Evolutionary conservation across 92 coral and sea anemone genomes (phyloP).

Genomic region (Parazoanthus atlanticus): DNA sequence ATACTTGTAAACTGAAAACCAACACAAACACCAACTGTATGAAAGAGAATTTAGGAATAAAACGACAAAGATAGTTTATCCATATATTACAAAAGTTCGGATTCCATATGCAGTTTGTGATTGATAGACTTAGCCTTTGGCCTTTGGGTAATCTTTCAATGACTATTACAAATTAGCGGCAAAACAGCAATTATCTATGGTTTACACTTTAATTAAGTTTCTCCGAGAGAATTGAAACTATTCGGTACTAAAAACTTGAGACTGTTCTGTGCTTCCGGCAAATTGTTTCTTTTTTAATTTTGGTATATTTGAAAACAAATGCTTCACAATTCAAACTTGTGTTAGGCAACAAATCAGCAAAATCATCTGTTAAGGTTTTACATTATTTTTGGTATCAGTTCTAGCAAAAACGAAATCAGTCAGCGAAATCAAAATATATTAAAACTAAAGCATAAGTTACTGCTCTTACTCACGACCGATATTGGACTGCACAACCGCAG

Average conservation of each 20-base stretch:
- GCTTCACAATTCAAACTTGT: too few relatives aligned
- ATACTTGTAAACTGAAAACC: background rate
- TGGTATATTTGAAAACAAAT: too few relatives aligned
- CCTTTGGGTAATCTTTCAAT: background rate
- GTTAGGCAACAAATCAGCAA: too few relatives aligned
- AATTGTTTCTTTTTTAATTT: too few relatives aligned
- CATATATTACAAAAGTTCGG: background rate
- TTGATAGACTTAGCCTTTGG: background rate
- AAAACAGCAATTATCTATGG: background rate
- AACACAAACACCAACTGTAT: background rate
- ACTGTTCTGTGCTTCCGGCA: too few relatives aligned
- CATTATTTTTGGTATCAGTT: too few relatives aligned
- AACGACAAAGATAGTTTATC: background rate
- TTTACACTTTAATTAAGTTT: background rate
- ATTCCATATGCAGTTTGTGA: background rate
- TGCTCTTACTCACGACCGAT: too few relatives aligned
- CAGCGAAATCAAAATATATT: too few relatives aligned
- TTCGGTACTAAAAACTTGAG: background rate
- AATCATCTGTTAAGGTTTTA: too few relatives aligned
- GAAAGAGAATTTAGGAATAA: background rate
- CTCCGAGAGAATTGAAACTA: background rate
- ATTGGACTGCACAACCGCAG: too few relatives aligned
- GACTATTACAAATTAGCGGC: background rate
- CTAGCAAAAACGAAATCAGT: too few relatives aligned
- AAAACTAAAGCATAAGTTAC: too few relatives aligned